Evolutionary conservation across 2,888 invertebrate genomes (phyloP), one percentile per base, ranked within the genome.

Genomic region (Agrotis segetum): DNA sequence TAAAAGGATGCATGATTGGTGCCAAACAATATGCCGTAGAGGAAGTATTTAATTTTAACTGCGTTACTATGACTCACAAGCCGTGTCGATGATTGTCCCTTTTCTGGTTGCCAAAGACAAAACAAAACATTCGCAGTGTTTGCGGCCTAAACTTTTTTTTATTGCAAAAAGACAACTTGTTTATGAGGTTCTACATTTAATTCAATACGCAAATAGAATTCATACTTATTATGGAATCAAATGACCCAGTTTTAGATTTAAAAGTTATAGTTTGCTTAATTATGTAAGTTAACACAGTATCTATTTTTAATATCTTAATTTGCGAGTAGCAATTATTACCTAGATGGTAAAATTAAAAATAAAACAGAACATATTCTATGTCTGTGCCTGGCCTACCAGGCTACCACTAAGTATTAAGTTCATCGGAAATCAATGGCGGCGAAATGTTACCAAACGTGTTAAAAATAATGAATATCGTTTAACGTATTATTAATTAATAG

Each of bases 1-100:
- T 71, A 60, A 64, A 63, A 64, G 21, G 55, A 65, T 64, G 66
- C 53, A 56, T 58, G 21, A 29, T 62, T 46, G 67, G 49, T 53
- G 61, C 52, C 63, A 67, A 75, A 81, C 67, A 76, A 81, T 71
- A 40, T 49, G 59, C 50, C 17, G 17, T 60, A 60, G 50, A 62
- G 78, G 71, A 79, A 81, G 77, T 67, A 46, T 71, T 81, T 71
- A 74, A 69, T 69, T 75, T 80, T 53, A 70, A 44, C 21, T 52
- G 40, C 62, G 69, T 66, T 69, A 34, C 29, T 5, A 56, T 64
- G 80, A 79, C 17, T 74, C 80, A 77, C n/a, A 44, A 44, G n/a
- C 19, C 11, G 40, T 59, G 21, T 9, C 13, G 49, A 34, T 19
- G 40, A 40, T 24, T 58, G 66, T 47, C 67, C 50, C 47, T 55